Evolutionary conservation across 2,797 vertebrate species (phyloP), one percentile per base, ranked within the genome.

Genomic region (Clarias platycephalus): DNA sequence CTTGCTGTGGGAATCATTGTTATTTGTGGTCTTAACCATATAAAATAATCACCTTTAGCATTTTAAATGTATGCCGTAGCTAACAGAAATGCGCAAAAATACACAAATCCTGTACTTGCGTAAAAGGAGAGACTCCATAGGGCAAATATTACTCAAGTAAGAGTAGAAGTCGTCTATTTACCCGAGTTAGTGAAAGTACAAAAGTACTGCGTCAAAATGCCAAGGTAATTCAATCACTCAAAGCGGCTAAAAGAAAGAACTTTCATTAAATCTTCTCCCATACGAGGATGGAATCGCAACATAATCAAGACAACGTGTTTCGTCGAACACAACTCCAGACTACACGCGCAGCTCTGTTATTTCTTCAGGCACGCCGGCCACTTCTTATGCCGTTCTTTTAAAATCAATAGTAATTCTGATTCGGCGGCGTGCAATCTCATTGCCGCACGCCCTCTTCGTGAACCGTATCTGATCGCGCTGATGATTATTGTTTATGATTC

Each of bases 361-460:
- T 31, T 80, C 80, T 76, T 26, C 53, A 5, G 64, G 49, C 72
- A 57, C 72, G 44, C 40, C 62, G 83, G 72, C 75, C 84, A 85
- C 68, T 53, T 82, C 84, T 86, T 74, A 62, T 6, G 64, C 57
- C 28, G 67, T 76, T 77, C 77, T 87, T 86, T 80, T 37, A 77
- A 89, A 89, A 89, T 89, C 85, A 84, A 89, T 88, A 88, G 82
- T 72, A 84, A 88, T 89, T 88, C 85, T 72, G 55, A 67, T 58
- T 31, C 83, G 34, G 70, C 85, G 74, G 81, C 24, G 66, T 81
- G 75, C 67, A 80, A 84, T 84, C 84, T 80, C 63, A 71, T 74
- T 34, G 71, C 72, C 18, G 37, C 84, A 44, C 80, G 24, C 64
- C 28, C 15, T 84, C 63, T 81, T 86, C 72, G 71, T 58, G 20